Percentiles rank a stretch among this genome's conserved stretches.
These are phyloP conservation scores for Notospermus geniculatus DNA, from an alignment of 1,140 invertebrate genomes.

Conservation along the genomic window DNA sequence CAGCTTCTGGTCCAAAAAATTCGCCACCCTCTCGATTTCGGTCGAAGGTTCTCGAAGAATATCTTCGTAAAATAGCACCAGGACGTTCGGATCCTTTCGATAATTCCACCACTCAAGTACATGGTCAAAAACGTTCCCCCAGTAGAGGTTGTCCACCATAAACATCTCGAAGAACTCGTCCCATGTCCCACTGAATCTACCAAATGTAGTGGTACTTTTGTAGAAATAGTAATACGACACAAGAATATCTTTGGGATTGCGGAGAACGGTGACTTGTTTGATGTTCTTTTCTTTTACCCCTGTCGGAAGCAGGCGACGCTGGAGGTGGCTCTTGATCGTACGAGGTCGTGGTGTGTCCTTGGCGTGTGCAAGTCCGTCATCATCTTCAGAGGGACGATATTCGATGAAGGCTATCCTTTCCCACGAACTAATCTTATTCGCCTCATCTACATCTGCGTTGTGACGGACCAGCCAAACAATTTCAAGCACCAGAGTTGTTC, in stretches of 20 bases:
- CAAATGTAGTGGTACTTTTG: conserved; percentile 65
- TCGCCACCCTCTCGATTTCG: conserved; percentile 46
- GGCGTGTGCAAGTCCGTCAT: no score
- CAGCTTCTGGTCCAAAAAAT: conserved; percentile 54
- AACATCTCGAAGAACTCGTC: conserved; percentile 51
- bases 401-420: no score
- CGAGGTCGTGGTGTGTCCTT: no score
- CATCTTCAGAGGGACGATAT: no score
- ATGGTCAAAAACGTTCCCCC: conserved; percentile 39
- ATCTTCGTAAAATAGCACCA: conserved; percentile 83
- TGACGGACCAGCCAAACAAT: no score
- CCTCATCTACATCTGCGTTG: no score
- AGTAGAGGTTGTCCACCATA: conserved; percentile 42
- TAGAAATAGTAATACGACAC: conserved; percentile 82
- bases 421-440: no score
- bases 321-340: no score
- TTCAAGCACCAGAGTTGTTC: no score
- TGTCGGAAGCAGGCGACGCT: no score
- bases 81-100: conserved; percentile 70
- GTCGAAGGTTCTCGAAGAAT: conserved; percentile 31
- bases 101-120: conserved; percentile 63
- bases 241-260: conserved; percentile 82
- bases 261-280: conserved; percentile 22
- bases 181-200: conserved; percentile 44
- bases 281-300: no score